A percentile compares a stretch with the other conserved stretches of the same genome.
Conservation (phyloP, 2,113 vertebrate species). For the Eptesicus fuscus region DNA sequence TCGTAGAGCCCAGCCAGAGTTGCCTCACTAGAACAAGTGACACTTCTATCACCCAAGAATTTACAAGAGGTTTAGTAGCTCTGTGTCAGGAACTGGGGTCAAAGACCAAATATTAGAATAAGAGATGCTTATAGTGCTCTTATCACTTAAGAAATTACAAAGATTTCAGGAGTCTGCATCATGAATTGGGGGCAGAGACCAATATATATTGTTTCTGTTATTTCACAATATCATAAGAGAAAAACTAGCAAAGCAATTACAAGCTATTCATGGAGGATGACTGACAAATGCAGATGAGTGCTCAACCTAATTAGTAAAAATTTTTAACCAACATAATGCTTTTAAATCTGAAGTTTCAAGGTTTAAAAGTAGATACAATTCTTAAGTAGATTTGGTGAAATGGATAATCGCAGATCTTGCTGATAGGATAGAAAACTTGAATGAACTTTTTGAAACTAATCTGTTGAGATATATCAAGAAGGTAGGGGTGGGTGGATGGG, state of each 20-base stretch:
- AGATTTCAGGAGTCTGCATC: neutral
- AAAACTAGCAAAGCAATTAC: neutral
- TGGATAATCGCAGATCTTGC: neutral
- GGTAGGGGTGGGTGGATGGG: too few relatives aligned
- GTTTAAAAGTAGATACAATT: neutral
- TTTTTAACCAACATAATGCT: neutral
- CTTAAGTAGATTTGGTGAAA: neutral
- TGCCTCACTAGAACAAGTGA: neutral
- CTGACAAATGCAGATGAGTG: neutral
- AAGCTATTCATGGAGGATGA: neutral
- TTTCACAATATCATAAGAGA: neutral
- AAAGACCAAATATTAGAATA: neutral
- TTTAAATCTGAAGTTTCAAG: slow-evolving; percentile 7
- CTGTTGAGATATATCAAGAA: neutral
- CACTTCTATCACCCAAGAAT: neutral
- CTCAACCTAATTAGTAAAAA: neutral
- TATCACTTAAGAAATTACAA: neutral
- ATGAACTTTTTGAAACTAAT: neutral
- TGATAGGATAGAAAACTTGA: neutral
- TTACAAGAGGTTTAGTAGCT: neutral
- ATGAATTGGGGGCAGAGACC: neutral
- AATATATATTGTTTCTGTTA: neutral
- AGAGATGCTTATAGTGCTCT: neutral
- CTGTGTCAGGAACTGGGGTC: neutral
- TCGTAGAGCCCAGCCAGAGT: neutral